phyloP scores from a whole-genome alignment of 2,888 invertebrate genomes.

The Spisula solida region DNA sequence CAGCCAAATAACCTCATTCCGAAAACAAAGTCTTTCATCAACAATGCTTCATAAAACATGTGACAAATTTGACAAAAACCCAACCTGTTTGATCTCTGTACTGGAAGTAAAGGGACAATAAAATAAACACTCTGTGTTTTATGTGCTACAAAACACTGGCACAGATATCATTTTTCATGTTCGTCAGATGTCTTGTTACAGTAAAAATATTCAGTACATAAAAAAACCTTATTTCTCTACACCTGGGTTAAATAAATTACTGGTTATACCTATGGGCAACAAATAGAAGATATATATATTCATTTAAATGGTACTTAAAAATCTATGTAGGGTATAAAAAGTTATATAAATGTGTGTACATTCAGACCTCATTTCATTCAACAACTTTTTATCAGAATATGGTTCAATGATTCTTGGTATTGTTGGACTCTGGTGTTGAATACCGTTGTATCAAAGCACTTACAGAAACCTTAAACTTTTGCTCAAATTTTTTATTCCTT shows the following conservation, averaged over 20 bases:
- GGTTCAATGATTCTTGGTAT: too few relatives aligned
- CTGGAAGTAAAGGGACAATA: conserved; percentile 52
- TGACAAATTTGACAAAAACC: conserved; percentile 45
- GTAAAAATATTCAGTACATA: background rate
- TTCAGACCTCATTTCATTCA: too few relatives aligned
- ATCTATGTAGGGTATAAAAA: conserved; percentile 11
- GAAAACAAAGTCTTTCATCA: conserved; percentile 26
- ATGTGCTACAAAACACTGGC: conserved; percentile 21
- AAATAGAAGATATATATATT: background rate
- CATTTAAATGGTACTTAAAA: background rate
- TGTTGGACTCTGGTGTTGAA: too few relatives aligned
- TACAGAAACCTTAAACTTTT: too few relatives aligned
- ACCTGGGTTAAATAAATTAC: conserved; percentile 14
- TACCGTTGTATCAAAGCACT: too few relatives aligned
- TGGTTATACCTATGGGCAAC: background rate
- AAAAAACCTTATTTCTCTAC: conserved; percentile 21
- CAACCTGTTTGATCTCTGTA: conserved; percentile 38
- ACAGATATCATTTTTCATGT: conserved; percentile 49
- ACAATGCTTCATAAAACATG: conserved; percentile 44
- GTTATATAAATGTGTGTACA: background rate
- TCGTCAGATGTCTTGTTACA: conserved; percentile 32
- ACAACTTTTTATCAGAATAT: too few relatives aligned
- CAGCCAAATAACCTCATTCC: background rate
- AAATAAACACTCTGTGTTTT: conserved; percentile 32
- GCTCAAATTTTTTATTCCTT: too few relatives aligned